phyloP scores from a whole-genome alignment of 2,888 invertebrate genomes.

The Abrostola tripartita region DNA sequence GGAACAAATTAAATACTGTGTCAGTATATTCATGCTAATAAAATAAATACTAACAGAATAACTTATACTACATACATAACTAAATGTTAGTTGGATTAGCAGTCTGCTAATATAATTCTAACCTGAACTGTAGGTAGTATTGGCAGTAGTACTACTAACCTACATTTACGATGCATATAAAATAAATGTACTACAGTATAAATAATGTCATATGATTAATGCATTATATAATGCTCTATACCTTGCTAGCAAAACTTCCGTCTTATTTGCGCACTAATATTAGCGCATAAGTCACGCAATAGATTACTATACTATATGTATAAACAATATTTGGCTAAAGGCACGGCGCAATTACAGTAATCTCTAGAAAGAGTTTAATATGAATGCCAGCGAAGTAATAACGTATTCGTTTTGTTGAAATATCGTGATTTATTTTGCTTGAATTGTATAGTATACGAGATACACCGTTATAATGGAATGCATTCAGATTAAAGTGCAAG shows the following conservation, averaged over 20 bases:
- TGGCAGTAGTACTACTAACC: not conserved
- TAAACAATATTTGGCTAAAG: not conserved
- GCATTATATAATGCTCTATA: not conserved
- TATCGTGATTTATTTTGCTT: no score
- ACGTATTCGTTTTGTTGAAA: no score
- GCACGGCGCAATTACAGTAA: not conserved
- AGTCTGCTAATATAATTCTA: not conserved
- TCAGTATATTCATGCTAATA: no score
- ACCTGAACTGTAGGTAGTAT: not conserved
- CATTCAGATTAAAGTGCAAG: no score
- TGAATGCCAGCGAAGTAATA: no score
- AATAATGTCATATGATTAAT: slow-evolving; percentile 6
- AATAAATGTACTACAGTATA: not conserved
- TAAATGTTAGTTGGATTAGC: not conserved
- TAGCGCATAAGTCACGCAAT: not conserved
- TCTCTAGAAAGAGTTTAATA: not conserved
- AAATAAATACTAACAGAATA: no score
- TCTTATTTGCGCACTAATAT: slow-evolving; percentile 3
- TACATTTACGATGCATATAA: not conserved
- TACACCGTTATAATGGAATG: no score
- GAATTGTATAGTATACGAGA: no score
- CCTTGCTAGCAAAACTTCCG: slow-evolving; percentile 1
- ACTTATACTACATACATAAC: no score
- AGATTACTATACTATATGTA: not conserved
- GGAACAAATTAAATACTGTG: no score